Evolutionary conservation across 2,888 invertebrate genomes (phyloP).

Genomic region (Dromius quadrimaculatus): DNA sequence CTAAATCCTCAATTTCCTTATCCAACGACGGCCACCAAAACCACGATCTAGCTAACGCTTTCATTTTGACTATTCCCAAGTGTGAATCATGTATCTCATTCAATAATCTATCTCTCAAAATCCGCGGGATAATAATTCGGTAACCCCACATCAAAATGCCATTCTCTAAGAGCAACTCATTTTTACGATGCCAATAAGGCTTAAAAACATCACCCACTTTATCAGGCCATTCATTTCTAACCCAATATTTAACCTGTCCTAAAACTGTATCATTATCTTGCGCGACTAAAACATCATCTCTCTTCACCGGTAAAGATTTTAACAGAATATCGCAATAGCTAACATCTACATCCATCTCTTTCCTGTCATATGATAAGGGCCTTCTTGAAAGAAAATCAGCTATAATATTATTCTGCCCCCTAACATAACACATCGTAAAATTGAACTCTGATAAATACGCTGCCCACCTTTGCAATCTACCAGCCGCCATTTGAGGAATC

Average conservation of each 20-base stretch:
- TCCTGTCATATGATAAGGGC: background rate
- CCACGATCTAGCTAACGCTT: constrained; percentile 13
- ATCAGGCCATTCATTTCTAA: background rate
- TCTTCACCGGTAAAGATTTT: background rate
- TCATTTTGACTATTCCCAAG: constrained; percentile 2
- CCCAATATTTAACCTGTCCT: background rate
- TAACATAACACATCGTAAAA: constrained; percentile 8
- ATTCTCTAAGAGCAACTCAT: background rate
- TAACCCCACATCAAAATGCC: constrained; percentile 11
- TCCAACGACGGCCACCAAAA: constrained; percentile 2
- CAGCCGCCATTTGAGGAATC: constrained; percentile 59
- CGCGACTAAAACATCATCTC: background rate
- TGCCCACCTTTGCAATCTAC: constrained; percentile 59
- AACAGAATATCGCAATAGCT: background rate
- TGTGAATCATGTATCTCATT: background rate
- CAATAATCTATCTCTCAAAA: background rate
- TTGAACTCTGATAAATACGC: constrained; percentile 14
- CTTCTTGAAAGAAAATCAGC: background rate
- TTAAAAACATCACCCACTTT: background rate
- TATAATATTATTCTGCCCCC: background rate
- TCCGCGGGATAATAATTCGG: background rate
- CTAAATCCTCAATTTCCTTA: too few species aligned
- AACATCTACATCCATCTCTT: background rate
- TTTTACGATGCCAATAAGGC: background rate
- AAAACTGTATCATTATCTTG: background rate